Conservation (phyloP, 2,888 invertebrate genomes). For the Rhorus exstirpatorius region DNA sequence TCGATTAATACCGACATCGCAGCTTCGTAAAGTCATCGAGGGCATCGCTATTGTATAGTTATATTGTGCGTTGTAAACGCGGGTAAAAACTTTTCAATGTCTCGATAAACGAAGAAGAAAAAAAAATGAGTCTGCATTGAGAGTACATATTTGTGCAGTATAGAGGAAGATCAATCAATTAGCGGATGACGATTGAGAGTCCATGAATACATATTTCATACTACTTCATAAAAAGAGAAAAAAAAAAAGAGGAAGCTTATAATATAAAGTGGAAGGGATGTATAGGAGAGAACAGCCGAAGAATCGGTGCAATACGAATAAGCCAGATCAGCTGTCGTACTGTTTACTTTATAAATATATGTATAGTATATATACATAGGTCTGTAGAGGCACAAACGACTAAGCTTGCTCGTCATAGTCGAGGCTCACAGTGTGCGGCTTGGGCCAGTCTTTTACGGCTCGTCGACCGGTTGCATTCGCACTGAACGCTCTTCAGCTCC, state of each 20-base stretch:
- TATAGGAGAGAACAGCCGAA: constrained; percentile 29
- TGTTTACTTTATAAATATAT: constrained; percentile 81
- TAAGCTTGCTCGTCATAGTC: constrained; percentile 69
- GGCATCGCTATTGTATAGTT: too few relatives aligned
- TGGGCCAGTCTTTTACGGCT: constrained; percentile 77
- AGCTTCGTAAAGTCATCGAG: too few relatives aligned
- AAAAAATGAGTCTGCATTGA: too few relatives aligned
- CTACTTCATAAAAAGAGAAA: too few relatives aligned
- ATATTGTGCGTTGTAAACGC: too few relatives aligned
- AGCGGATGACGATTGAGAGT: neutral
- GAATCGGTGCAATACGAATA: constrained; percentile 6
- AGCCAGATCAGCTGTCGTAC: constrained; percentile 73
- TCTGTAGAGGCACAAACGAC: constrained; percentile 66
- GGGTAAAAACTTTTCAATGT: too few relatives aligned
- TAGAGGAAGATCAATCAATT: constrained; percentile 3
- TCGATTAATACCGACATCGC: too few relatives aligned
- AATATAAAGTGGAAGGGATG: constrained; percentile 30
- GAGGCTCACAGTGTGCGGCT: constrained; percentile 70
- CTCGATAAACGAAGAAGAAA: too few relatives aligned
- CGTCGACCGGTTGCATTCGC: constrained; percentile 75
- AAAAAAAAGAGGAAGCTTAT: neutral
- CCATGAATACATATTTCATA: too few relatives aligned
- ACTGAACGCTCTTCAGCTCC: constrained; percentile 41
- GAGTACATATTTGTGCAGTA: too few relatives aligned
- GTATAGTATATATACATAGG: too few relatives aligned